A percentile compares a stretch with the other conserved stretches of the same genome.
Evolutionary conservation across 2,888 invertebrate genomes (phyloP).

Genomic region (Anticlea derivata): DNA sequence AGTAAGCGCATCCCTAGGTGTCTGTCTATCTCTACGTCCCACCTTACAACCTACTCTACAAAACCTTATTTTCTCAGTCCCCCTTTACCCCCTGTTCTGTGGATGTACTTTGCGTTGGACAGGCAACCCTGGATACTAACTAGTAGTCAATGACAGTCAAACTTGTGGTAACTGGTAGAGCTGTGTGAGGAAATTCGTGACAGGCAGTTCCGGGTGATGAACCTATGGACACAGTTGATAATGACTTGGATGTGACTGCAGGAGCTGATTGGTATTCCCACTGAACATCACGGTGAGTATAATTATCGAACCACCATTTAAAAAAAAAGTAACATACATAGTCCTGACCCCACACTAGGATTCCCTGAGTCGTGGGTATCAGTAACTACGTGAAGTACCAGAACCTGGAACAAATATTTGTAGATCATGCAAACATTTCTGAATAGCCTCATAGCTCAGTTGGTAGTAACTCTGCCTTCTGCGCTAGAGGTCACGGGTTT

Average conservation of each 20-base stretch:
- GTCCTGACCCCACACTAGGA: no score
- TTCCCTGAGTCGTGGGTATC: no score
- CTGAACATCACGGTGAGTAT: constrained; percentile 33
- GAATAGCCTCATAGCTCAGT: no score
- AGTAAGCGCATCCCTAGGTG: constrained; percentile 2
- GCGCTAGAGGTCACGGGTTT: no score
- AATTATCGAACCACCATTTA: not conserved
- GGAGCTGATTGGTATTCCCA: constrained; percentile 12
- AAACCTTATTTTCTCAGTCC: constrained; percentile 23
- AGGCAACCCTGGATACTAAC: not conserved
- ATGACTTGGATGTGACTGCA: constrained; percentile 32
- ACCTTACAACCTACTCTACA: constrained; percentile 7
- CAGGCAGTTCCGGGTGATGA: constrained; percentile 2
- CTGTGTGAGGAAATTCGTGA: not conserved
- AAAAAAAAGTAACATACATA: no score
- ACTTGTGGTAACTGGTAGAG: not conserved
- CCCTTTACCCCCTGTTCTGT: constrained; percentile 16
- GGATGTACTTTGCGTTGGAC: constrained; percentile 24
- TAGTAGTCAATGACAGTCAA: constrained; percentile 1
- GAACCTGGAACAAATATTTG: no score
- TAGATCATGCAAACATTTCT: no score
- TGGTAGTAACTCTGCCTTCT: no score
- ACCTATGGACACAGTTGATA: constrained; percentile 26
- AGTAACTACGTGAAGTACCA: no score
- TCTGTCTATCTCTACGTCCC: not conserved